Conservation (phyloP, 2,797 vertebrate genomes). For the Galago senegalensis region DNA sequence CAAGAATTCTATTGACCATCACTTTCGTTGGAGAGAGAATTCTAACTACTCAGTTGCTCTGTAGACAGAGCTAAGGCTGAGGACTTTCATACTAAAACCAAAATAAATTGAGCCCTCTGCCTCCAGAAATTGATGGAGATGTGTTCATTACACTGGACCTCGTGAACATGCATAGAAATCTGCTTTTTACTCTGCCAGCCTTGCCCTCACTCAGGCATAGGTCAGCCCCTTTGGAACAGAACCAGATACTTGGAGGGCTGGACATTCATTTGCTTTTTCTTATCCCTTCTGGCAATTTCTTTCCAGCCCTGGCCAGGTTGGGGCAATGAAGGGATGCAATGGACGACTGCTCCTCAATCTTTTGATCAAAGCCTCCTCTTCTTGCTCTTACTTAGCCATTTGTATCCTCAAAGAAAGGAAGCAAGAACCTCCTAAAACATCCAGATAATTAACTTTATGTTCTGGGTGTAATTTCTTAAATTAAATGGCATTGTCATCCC, state of each 20-base stretch:
- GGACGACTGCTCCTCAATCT: not conserved
- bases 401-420: not conserved
- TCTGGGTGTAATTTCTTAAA: conserved; percentile 30
- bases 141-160: conserved; percentile 66
- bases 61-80: conserved; percentile 58
- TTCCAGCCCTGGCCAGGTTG: conserved; percentile 5
- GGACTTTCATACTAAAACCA: conserved; percentile 40
- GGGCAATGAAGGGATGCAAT: conserved; percentile 53
- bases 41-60: conserved; percentile 80
- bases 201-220: conserved; percentile 63
- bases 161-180: conserved; percentile 72
- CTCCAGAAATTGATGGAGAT: conserved; percentile 72
- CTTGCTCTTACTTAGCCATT: conserved; percentile 33
- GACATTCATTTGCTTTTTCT: conserved; percentile 52
- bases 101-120: conserved; percentile 69
- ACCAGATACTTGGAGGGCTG: not conserved
- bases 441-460: not conserved
- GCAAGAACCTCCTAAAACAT: not conserved
- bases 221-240: conserved; percentile 68
- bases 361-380: not conserved
- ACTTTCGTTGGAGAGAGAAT: conserved; percentile 82
- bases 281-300: conserved; percentile 65
- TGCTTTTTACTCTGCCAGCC: conserved; percentile 68
- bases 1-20: conserved; percentile 88
- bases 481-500: not conserved